A percentile compares a stretch with the other conserved stretches of the same genome.
Evolutionary conservation across 53 echinoderm and acorn worm genomes (phyloP).

Genomic region (Hippasteria phrygiana): DNA sequence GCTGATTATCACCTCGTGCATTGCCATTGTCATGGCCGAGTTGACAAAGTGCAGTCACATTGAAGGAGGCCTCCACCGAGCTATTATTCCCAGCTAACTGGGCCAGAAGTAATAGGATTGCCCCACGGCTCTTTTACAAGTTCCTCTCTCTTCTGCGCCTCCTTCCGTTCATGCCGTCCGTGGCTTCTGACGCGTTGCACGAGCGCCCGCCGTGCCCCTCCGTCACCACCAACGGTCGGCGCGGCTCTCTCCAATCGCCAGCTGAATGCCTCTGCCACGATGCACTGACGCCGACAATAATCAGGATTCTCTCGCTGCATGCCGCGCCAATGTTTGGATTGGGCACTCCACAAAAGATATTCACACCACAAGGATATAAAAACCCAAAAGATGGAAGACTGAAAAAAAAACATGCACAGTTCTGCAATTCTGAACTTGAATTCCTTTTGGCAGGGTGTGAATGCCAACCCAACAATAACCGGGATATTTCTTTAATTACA

Average conservation of each 20-base stretch:
- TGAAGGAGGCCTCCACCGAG: slow-evolving; percentile 15
- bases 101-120: slow-evolving; percentile 83
- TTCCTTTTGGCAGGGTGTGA: slow-evolving; percentile 72
- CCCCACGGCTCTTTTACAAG: slow-evolving; percentile 53
- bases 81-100: slow-evolving; percentile 65
- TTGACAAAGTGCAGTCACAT: slow-evolving; percentile 69
- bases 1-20: slow-evolving; percentile 41
- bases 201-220: slow-evolving; percentile 16
- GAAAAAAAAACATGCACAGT: background rate
- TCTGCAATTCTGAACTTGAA: slow-evolving; percentile 62
- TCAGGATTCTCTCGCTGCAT: slow-evolving; percentile 51
- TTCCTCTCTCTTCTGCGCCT: background rate
- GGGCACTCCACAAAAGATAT: slow-evolving; percentile 52
- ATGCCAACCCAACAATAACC: slow-evolving; percentile 66
- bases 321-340: slow-evolving; percentile 78
- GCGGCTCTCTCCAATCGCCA: slow-evolving; percentile 2
- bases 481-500: slow-evolving; percentile 71
- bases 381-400: background rate
- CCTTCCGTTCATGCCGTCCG: slow-evolving; percentile 6
- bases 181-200: slow-evolving; percentile 31
- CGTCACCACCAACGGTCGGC: background rate
- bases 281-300: slow-evolving; percentile 39
- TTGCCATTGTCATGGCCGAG: slow-evolving; percentile 50
- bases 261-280: slow-evolving; percentile 46
- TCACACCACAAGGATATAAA: slow-evolving; percentile 43